These are phyloP conservation scores for Andrena flavipes DNA, from an alignment of 2,888 invertebrate species.

Conservation along the genomic window DNA sequence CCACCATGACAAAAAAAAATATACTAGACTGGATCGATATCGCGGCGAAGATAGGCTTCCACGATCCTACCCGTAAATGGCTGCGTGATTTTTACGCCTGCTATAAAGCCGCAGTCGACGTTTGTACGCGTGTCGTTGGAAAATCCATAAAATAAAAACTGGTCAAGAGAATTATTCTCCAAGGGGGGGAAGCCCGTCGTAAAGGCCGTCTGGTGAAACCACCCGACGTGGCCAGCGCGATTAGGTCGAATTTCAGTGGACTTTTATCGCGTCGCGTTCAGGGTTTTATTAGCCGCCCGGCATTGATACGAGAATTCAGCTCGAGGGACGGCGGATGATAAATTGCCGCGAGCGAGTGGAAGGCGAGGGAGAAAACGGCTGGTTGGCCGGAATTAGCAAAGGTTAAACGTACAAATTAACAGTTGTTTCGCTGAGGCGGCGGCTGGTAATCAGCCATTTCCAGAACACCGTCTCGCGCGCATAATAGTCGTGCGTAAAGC, in stretches of 20 bases:
- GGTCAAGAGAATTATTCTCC: not conserved
- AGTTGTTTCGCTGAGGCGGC: conserved; percentile 56
- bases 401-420: conserved; percentile 75
- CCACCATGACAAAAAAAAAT: not conserved
- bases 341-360: not conserved
- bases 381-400: conserved; percentile 61
- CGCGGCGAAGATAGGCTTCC: conserved; percentile 31
- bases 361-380: not conserved
- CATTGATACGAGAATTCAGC: not conserved
- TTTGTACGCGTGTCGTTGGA: not conserved
- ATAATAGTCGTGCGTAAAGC: conserved; percentile 18
- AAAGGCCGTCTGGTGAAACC: conserved; percentile 13
- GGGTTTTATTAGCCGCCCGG: not conserved
- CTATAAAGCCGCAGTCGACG: not conserved
- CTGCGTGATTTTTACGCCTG: conserved; percentile 29
- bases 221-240: not conserved
- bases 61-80: conserved; percentile 16
- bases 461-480: not conserved
- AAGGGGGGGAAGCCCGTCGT: not conserved
- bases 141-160: conserved; percentile 16
- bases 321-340: not conserved
- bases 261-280: not conserved
- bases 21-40: conserved; percentile 39
- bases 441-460: conserved; percentile 24
- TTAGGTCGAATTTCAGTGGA: conserved; percentile 5